phyloP scores from a whole-genome alignment of 37 sponge, comb jelly and placozoan genomes.

The Beroe ovata region DNA sequence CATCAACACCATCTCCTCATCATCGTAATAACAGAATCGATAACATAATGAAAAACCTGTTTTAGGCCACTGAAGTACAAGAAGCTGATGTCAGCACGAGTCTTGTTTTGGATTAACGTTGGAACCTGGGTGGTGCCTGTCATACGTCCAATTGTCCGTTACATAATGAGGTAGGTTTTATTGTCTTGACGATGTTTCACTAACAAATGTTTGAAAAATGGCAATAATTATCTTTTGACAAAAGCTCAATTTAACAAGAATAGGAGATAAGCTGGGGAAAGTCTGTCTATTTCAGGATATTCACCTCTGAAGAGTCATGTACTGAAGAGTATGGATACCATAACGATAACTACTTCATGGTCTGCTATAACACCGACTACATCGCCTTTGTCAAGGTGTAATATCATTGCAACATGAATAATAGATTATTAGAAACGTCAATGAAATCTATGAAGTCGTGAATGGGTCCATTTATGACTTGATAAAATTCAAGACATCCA shows the following conservation, averaged over 20 bases:
- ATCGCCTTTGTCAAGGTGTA: conserved; percentile 27
- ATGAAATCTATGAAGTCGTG: no score
- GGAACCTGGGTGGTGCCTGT: conserved; percentile 58
- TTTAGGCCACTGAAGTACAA: conserved; percentile 59
- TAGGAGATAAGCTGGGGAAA: no score
- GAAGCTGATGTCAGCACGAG: conserved; percentile 61
- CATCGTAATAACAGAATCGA: no score
- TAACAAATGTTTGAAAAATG: no score
- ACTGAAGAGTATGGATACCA: conserved; percentile 7
- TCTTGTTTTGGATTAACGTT: conserved; percentile 53
- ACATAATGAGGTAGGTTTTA: conserved; percentile 64
- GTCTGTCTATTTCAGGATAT: no score
- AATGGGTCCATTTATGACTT: no score
- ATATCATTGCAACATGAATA: no score
- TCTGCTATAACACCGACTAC: conserved; percentile 67
- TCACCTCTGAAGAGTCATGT: background rate
- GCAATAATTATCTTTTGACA: background rate
- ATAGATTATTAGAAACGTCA: no score
- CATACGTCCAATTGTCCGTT: conserved; percentile 14
- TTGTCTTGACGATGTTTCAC: background rate
- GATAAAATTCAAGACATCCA: no score
- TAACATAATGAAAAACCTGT: no score
- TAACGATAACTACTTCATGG: conserved; percentile 50
- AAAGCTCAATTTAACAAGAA: no score
- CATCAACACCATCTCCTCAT: no score